These are phyloP conservation scores for Trididemnum clinides DNA, from an alignment of 23 tunicate genomes.

Conservation along the genomic window DNA sequence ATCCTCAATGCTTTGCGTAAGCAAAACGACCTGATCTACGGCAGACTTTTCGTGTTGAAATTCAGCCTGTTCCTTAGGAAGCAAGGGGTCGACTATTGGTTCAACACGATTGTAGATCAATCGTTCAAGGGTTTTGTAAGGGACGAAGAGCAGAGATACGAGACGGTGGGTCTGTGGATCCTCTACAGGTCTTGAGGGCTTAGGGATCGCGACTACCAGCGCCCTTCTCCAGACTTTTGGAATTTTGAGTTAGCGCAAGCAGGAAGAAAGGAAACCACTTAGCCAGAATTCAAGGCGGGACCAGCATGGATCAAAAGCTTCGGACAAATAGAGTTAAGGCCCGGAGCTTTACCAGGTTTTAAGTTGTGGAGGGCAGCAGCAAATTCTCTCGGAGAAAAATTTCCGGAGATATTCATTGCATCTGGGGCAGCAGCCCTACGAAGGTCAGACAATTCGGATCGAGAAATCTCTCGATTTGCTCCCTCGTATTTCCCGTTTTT, in stretches of 20 bases:
- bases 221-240: slow-evolving; percentile 10
- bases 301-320: neutral
- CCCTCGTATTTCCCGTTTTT: neutral
- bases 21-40: neutral
- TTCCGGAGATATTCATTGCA: neutral
- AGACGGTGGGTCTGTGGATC: slow-evolving; percentile 5
- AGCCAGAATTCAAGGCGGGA: neutral
- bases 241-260: neutral
- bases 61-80: neutral
- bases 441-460: neutral
- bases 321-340: neutral
- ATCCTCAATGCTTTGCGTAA: neutral
- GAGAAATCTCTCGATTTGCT: neutral
- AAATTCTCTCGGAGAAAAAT: neutral
- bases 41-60: neutral
- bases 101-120: neutral
- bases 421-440: neutral
- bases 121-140: neutral
- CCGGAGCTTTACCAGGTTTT: neutral
- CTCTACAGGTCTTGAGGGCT: neutral
- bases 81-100: neutral
- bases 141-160: neutral
- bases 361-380: neutral
- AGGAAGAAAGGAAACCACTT: neutral
- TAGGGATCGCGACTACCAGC: neutral